phyloP scores from a whole-genome alignment of 2,888 invertebrate genomes.

The Entomobrya multifasciata region DNA sequence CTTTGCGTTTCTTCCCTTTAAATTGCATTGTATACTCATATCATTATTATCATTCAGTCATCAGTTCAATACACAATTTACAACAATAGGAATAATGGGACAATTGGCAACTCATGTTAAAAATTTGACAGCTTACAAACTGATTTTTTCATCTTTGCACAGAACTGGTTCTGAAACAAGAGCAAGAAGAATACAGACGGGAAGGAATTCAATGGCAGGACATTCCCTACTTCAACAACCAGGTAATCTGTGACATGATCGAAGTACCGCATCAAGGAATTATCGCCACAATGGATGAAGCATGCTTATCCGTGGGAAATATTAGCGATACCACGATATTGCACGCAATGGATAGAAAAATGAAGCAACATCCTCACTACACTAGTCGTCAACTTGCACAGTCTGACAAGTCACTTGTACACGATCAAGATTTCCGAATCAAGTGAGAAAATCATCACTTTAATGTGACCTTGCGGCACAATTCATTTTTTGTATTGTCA shows the following conservation, averaged over 20 bases:
- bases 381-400: constrained; percentile 92
- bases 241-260: constrained; percentile 96
- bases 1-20: neutral
- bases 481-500: too few species aligned
- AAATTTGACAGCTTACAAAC: neutral
- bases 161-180: constrained; percentile 98
- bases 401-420: constrained; percentile 89
- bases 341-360: constrained; percentile 95
- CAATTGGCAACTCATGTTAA: too few species aligned
- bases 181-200: constrained; percentile 97
- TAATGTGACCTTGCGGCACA: neutral
- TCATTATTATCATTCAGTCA: too few species aligned
- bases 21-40: too few species aligned
- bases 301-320: constrained; percentile 96
- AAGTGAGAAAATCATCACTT: constrained; percentile 83
- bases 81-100: too few species aligned
- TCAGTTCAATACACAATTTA: too few species aligned
- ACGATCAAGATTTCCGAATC: constrained; percentile 90
- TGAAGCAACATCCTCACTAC: constrained; percentile 93
- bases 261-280: constrained; percentile 96
- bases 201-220: constrained; percentile 98
- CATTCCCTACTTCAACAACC: constrained; percentile 98
- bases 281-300: constrained; percentile 96
- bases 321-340: constrained; percentile 91
- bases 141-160: constrained; percentile 56